phyloP scores from a whole-genome alignment of 92 coral and sea anemone species.

The Blastomussa wellsi region DNA sequence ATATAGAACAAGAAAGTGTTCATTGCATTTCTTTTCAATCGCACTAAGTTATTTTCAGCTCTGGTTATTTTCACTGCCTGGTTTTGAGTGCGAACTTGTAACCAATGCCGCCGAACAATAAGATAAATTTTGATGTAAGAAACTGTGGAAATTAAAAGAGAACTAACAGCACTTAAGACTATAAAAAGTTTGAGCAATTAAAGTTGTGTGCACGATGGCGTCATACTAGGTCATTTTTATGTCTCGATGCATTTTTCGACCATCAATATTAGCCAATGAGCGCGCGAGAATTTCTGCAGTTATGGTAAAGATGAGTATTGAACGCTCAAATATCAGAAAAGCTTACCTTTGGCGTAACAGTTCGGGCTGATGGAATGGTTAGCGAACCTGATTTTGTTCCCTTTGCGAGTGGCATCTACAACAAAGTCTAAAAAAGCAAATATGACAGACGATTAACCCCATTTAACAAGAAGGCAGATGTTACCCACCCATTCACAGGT shows the following conservation, averaged over 20 bases:
- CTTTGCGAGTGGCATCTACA: conserved; percentile 98
- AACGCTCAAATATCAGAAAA: background rate
- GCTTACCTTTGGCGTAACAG: conserved; percentile 97
- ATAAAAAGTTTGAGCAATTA: no score
- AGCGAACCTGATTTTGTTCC: conserved; percentile 97
- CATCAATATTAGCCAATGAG: no score
- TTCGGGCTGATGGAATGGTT: conserved; percentile 99
- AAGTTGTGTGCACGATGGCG: background rate
- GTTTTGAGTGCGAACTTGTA: background rate
- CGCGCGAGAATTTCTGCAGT: no score
- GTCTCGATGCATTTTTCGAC: no score
- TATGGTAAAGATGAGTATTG: no score
- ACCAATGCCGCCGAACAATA: conserved; percentile 24
- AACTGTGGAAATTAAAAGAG: conserved; percentile 7
- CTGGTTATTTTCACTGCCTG: background rate
- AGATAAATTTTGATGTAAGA: conserved; percentile 25
- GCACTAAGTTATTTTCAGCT: background rate
- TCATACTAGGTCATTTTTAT: no score
- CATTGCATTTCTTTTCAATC: background rate
- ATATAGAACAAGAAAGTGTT: background rate
- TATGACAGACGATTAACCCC: background rate
- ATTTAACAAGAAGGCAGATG: background rate
- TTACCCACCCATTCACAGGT: background rate
- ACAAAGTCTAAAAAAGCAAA: conserved; percentile 79
- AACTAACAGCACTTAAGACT: no score